Percentiles rank a stretch among this genome's conserved stretches.
phyloP scores from a whole-genome alignment of 1,140 invertebrate species.

The Heliconius nattereri region DNA sequence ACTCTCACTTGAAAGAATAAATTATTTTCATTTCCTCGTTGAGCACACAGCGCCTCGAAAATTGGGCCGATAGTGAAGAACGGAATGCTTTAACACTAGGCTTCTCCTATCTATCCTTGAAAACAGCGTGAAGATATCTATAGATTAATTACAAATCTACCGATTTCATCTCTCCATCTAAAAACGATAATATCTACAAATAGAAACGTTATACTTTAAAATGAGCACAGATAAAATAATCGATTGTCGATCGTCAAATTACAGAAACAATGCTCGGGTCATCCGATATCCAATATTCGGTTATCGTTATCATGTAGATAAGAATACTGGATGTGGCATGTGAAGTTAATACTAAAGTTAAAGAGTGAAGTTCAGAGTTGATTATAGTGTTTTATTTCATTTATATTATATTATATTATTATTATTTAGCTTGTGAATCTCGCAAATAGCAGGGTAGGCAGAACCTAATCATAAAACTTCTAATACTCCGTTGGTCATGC shows the following conservation, averaged over 20 bases:
- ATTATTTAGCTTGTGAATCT: too few relatives aligned
- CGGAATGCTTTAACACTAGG: too few relatives aligned
- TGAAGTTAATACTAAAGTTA: not conserved
- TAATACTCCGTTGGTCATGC: too few relatives aligned
- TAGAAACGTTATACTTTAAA: constrained; percentile 15
- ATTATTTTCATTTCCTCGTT: too few relatives aligned
- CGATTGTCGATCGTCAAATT: constrained; percentile 37
- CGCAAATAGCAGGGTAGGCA: too few relatives aligned
- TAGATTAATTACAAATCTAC: not conserved
- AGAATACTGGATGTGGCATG: constrained; percentile 27
- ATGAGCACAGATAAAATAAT: constrained; percentile 28
- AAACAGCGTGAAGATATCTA: not conserved
- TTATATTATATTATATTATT: too few relatives aligned
- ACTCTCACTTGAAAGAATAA: not conserved
- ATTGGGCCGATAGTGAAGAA: too few relatives aligned
- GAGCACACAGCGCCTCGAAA: too few relatives aligned
- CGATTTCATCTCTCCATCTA: not conserved
- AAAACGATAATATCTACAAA: constrained; percentile 7
- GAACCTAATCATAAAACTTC: too few relatives aligned
- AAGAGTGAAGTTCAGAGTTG: not conserved
- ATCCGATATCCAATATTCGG: constrained; percentile 38
- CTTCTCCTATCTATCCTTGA: too few relatives aligned
- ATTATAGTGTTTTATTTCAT: not conserved
- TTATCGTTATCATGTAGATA: constrained; percentile 27
- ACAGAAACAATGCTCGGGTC: constrained; percentile 39